A percentile compares a stretch with the other conserved stretches of the same genome.
phyloP scores from a whole-genome alignment of 1,140 invertebrate genomes.

The Drosophila prosaltans region DNA sequence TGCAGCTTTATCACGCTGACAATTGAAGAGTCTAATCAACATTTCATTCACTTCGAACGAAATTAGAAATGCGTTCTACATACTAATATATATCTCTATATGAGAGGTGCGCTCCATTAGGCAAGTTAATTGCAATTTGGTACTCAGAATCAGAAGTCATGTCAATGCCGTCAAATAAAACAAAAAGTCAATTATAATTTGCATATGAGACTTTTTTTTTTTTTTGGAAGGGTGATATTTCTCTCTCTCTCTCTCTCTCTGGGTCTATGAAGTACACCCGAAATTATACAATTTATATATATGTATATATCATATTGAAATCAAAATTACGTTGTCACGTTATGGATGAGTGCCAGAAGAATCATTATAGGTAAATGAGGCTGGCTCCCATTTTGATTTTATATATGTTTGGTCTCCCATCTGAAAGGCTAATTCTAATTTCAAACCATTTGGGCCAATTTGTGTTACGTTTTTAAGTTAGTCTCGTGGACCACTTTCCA shows the following conservation, averaged over 20 bases:
- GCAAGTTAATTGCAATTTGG: slow-evolving; percentile 34
- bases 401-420: not conserved
- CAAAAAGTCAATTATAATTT: slow-evolving; percentile 30
- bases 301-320: not conserved
- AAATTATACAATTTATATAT: not conserved
- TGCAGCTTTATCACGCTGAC: slow-evolving; percentile 28
- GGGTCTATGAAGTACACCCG: not conserved
- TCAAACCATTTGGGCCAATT: not conserved
- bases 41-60: slow-evolving; percentile 4
- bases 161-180: slow-evolving; percentile 15
- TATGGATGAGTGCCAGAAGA: slow-evolving; percentile 10
- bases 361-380: not conserved
- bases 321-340: not conserved
- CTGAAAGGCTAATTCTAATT: slow-evolving; percentile 7
- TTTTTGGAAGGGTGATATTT: not conserved
- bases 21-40: slow-evolving; percentile 16
- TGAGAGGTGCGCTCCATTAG: slow-evolving; percentile 35
- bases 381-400: not conserved
- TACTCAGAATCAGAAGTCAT: slow-evolving; percentile 37
- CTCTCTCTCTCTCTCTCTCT: not conserved
- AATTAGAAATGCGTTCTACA: slow-evolving; percentile 2
- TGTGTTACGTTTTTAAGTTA: not conserved
- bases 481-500: slow-evolving; percentile 24
- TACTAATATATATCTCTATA: not conserved
- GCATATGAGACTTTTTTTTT: slow-evolving; percentile 19